A percentile compares a stretch with the other conserved stretches of the same genome.
Evolutionary conservation across 2,797 vertebrate species (phyloP).

Genomic region (Macrochelys suwanniensis): DNA sequence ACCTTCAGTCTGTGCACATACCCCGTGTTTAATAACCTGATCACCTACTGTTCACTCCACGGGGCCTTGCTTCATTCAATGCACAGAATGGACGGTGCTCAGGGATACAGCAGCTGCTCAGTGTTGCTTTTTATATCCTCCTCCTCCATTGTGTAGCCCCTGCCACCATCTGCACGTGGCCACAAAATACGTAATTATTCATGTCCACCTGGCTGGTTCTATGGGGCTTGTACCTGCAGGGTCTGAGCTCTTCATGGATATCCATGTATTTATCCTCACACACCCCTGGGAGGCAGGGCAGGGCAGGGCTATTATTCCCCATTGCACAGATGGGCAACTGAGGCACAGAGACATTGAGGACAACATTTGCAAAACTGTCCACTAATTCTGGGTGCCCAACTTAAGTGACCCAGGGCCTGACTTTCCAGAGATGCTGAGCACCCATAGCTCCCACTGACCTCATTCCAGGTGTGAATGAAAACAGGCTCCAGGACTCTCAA

Average conservation of each 20-base stretch:
- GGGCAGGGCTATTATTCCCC: neutral
- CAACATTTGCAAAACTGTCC: accelerated
- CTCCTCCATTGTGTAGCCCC: neutral
- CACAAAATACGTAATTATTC: neutral
- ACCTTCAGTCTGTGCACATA: neutral
- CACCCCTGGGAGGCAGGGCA: neutral
- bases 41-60: neutral
- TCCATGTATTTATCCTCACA: neutral
- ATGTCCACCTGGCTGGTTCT: neutral
- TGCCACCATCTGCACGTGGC: neutral
- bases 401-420: neutral
- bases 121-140: neutral
- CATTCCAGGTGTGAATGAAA: neutral
- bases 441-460: conserved; percentile 10
- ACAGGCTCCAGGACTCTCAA: neutral
- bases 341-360: neutral
- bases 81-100: neutral
- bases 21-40: neutral
- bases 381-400: neutral
- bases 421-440: neutral
- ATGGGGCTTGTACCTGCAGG: too few species aligned
- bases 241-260: neutral
- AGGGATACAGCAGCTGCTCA: neutral
- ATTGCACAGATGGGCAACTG: neutral
- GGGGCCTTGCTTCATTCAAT: neutral